These are phyloP conservation scores for Machaerirhynchus nigripectus DNA, from an alignment of 2,113 vertebrate species.

Conservation along the genomic window DNA sequence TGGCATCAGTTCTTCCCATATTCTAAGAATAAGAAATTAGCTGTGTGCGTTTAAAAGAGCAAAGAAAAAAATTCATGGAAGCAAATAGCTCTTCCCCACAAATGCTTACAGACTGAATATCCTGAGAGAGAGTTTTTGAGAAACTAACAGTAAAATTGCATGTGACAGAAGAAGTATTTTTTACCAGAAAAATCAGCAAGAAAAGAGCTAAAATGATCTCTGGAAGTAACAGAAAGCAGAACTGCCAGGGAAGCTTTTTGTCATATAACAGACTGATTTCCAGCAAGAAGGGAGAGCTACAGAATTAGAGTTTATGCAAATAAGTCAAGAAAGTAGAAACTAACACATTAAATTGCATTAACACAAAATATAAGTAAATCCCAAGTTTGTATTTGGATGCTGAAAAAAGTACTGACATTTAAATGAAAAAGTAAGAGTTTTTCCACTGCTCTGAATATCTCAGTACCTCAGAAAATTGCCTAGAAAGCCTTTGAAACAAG, in stretches of 20 bases:
- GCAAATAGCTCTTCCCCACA: background rate
- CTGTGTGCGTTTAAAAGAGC: background rate
- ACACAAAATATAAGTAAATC: background rate
- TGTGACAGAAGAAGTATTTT: background rate
- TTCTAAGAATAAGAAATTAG: slow-evolving; percentile 12
- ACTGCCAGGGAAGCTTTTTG: background rate
- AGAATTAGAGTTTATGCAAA: background rate
- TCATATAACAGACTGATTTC: background rate
- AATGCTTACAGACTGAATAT: background rate
- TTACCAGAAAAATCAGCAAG: background rate
- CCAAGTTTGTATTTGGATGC: background rate
- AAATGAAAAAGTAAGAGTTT: background rate
- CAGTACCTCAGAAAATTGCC: background rate
- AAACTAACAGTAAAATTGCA: background rate
- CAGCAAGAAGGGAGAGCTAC: background rate
- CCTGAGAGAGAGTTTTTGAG: background rate
- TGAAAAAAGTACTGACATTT: background rate
- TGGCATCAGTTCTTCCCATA: background rate
- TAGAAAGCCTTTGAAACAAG: background rate
- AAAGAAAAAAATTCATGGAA: background rate
- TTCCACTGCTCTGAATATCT: background rate
- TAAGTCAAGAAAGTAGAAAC: background rate
- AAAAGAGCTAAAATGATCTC: background rate
- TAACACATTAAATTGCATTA: background rate
- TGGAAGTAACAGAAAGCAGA: background rate